phyloP scores from a whole-genome alignment of 2,888 invertebrate genomes.

The Sinotaia quadrata region DNA sequence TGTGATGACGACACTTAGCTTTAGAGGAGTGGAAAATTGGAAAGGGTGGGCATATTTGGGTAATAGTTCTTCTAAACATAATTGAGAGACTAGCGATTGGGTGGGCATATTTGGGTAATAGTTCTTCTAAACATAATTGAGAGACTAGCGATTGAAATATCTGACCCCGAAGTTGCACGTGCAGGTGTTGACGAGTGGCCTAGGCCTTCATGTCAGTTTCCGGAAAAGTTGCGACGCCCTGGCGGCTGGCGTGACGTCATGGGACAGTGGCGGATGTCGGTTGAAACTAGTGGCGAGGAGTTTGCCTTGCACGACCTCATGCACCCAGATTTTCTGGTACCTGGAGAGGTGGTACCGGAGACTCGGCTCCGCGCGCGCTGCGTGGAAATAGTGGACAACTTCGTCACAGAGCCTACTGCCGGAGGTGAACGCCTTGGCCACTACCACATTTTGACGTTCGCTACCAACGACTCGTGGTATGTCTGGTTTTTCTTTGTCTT shows the following conservation, averaged over 20 bases:
- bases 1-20: too few relatives aligned
- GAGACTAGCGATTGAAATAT: background rate
- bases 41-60: too few relatives aligned
- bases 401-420: constrained; percentile 1
- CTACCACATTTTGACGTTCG: constrained; percentile 48
- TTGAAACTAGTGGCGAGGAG: constrained; percentile 53
- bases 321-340: constrained; percentile 29
- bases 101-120: too few relatives aligned
- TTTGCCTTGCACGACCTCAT: constrained; percentile 48
- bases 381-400: constrained; percentile 38
- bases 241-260: constrained; percentile 64
- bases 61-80: too few relatives aligned
- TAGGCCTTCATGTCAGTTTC: constrained; percentile 54
- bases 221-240: constrained; percentile 49
- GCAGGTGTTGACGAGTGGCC: constrained; percentile 51
- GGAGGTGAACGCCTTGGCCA: constrained; percentile 29
- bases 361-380: constrained; percentile 53
- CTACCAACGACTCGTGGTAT: constrained; percentile 56
- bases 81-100: too few relatives aligned
- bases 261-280: constrained; percentile 50
- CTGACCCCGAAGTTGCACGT: background rate
- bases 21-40: too few relatives aligned
- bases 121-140: too few relatives aligned
- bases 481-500: too few relatives aligned
- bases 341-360: constrained; percentile 36